phyloP scores from a whole-genome alignment of 1,140 invertebrate genomes.

The Berghia stephanieae region DNA sequence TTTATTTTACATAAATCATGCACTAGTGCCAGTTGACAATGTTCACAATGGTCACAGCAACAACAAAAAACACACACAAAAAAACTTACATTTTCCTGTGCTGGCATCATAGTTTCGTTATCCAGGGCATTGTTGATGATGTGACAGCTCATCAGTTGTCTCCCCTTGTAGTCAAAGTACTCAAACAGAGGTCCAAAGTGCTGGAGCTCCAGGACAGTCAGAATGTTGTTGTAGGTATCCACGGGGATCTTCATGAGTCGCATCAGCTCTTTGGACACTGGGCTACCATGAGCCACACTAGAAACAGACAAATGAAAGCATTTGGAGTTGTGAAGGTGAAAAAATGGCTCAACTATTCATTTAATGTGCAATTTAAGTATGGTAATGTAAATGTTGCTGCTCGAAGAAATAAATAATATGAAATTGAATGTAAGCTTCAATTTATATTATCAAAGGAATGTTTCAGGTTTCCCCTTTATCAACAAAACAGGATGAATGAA shows the following conservation, averaged over 20 bases:
- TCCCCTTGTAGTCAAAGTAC: constrained; percentile 89
- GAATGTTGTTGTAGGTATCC: constrained; percentile 92
- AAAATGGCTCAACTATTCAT: not conserved
- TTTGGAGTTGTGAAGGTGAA: not conserved
- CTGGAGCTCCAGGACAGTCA: constrained; percentile 80
- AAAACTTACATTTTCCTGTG: constrained; percentile 77
- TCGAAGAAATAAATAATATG: no score
- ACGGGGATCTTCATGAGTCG: constrained; percentile 93
- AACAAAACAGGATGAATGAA: no score
- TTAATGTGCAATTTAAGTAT: no score
- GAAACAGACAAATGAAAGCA: constrained; percentile 34
- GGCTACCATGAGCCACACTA: constrained; percentile 81
- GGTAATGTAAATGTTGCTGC: no score
- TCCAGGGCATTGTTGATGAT: constrained; percentile 89
- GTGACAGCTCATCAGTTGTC: constrained; percentile 87
- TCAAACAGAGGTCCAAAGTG: constrained; percentile 87
- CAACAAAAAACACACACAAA: not conserved
- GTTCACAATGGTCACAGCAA: not conserved
- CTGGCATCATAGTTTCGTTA: constrained; percentile 87
- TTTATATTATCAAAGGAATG: no score
- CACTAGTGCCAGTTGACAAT: no score
- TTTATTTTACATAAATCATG: no score
- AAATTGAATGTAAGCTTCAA: no score
- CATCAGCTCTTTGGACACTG: constrained; percentile 90
- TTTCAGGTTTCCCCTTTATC: no score